These are phyloP conservation scores for Cheirogaleus major DNA, from an alignment of 2,797 vertebrate genomes.

Conservation along the genomic window DNA sequence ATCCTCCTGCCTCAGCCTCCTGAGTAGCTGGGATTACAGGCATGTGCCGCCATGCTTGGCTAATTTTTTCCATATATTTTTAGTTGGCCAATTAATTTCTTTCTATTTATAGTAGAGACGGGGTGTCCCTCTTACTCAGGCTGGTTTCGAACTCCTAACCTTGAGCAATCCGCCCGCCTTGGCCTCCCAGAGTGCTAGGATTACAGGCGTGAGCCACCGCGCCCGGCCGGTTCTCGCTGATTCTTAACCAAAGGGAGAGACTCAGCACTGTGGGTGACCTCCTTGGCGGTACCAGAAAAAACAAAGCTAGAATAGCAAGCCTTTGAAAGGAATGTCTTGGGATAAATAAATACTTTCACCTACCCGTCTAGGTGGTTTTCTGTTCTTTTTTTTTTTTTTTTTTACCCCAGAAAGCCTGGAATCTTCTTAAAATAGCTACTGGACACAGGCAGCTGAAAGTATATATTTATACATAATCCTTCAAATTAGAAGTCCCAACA, in stretches of 20 bases:
- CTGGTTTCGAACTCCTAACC: too few species aligned
- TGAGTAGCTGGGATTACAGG: too few species aligned
- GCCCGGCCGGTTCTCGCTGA: too few species aligned
- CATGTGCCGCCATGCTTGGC: too few species aligned
- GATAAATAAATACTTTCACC: constrained; percentile 15
- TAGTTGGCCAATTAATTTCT: too few species aligned
- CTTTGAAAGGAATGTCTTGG: constrained; percentile 19
- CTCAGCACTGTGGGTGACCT: background rate
- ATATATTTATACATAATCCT: constrained; percentile 30
- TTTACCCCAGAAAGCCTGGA: background rate
- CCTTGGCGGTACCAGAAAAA: background rate
- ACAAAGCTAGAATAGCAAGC: background rate
- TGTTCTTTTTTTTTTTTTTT: background rate
- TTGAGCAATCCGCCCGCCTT: too few species aligned
- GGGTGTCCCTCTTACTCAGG: too few species aligned
- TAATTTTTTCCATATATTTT: too few species aligned
- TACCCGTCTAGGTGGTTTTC: background rate
- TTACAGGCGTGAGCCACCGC: too few species aligned
- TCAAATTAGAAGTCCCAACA: constrained; percentile 44
- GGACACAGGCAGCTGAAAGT: constrained; percentile 7
- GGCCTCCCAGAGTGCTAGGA: too few species aligned
- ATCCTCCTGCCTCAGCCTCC: too few species aligned
- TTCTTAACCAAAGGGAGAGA: background rate
- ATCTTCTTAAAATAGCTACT: constrained; percentile 59
- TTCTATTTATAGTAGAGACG: too few species aligned